Evolutionary conservation across 2,113 vertebrate genomes (phyloP).

Genomic region (Corythornis cristatus): DNA sequence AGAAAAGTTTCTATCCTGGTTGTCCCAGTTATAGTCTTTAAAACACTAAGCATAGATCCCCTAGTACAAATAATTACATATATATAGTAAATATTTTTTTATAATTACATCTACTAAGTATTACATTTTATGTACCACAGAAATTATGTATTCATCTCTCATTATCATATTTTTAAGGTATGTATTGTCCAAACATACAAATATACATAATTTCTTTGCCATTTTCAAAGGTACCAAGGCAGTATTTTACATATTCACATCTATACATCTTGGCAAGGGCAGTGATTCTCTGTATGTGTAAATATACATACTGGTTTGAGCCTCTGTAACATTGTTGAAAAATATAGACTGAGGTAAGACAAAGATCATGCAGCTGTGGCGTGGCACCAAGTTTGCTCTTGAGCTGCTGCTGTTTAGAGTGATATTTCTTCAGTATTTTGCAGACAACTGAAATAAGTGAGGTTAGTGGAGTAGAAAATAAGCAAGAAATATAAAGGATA

Average conservation of each 20-base stretch:
- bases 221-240: neutral
- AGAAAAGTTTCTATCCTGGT: neutral
- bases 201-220: neutral
- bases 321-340: neutral
- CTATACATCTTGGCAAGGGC: neutral
- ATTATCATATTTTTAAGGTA: neutral
- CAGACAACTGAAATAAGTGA: neutral
- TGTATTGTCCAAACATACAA: neutral
- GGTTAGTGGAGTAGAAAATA: neutral
- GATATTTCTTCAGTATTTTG: neutral
- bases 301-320: neutral
- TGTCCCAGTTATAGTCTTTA: neutral
- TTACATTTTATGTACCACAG: neutral
- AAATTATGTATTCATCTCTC: neutral
- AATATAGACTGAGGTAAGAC: fast-evolving
- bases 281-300: neutral
- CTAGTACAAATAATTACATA: neutral
- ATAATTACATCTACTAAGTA: neutral
- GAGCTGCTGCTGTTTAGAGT: neutral
- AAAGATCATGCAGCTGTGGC: neutral
- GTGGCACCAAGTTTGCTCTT: neutral
- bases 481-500: neutral
- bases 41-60: neutral
- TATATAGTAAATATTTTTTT: too few relatives aligned
- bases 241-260: fast-evolving